Base-by-base conservation (phyloP, 2,888 invertebrate species). In the Cheilosia grossa region DNA sequence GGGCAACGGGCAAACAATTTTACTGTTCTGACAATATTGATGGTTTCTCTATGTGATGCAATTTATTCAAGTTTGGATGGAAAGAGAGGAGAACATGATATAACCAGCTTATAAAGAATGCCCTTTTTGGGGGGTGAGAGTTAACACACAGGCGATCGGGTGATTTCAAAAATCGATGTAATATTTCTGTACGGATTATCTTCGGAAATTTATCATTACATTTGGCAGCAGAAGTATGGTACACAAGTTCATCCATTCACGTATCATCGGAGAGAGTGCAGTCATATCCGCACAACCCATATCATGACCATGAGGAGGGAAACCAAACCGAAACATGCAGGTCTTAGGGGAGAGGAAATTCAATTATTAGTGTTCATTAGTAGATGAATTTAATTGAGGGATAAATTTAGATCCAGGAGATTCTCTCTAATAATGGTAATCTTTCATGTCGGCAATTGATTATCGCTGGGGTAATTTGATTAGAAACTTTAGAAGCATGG, bases 361-460 rank as follows among this genome's bases (percentile, higher is more conserved):
- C 70, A 85, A 81, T 81, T 77, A 81, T 81, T 77, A 61, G 75
- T 72, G 75, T 75, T 72, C 81, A 72, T 75, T 81, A 66, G 80
- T 49, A 80, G 75, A 63, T 66, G 73, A 81, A 81, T 81, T 85
- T 75, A 85, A 85, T 81, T 81, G 81, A 19, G 27, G 81, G 66
- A 77, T 77, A 67, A 66, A 75, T 83, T 80, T 67, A 72, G 81
- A 81, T 77, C 72, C 66, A 61, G 17, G 54, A 49, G 74, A 75
- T 80, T 74, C 64, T 79, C 53, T 69, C 63, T 83, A 80, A 67
- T 81, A 77, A 67, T 72, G 61, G 81, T 77, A 72, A 85, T 81
- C 70, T 72, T 74, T 33, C 49, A 58, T 24, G 75, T 63, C 21
- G 74, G 56, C 47, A 81, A 75, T 80, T 75, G 64, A 75, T 80